Conservation (phyloP, 2,888 invertebrate species). For the Aromia moschata region DNA sequence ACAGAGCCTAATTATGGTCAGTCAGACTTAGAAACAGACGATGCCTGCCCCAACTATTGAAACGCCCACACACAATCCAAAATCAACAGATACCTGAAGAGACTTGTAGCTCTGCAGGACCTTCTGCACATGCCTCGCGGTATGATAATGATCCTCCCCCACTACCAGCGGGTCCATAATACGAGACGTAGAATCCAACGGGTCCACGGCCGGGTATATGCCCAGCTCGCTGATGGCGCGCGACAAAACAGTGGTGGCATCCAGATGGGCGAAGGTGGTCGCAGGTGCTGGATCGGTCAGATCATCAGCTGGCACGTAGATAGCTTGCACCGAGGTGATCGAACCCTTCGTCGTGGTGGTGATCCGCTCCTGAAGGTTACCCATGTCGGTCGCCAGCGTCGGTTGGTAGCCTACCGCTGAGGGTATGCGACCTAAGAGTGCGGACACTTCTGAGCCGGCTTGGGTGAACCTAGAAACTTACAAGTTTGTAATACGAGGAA, state of each 20-base stretch:
- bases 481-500: neutral
- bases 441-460: slow-evolving; percentile 91
- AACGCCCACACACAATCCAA: neutral
- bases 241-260: slow-evolving; percentile 93
- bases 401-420: slow-evolving; percentile 97
- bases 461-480: slow-evolving; percentile 78
- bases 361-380: slow-evolving; percentile 95
- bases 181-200: slow-evolving; percentile 90
- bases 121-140: slow-evolving; percentile 92
- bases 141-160: slow-evolving; percentile 85
- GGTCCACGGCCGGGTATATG: slow-evolving; percentile 94
- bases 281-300: slow-evolving; percentile 95
- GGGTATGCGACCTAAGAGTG: slow-evolving; percentile 91
- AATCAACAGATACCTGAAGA: slow-evolving; percentile 61
- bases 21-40: too few relatives aligned
- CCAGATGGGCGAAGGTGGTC: slow-evolving; percentile 94
- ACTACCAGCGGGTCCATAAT: slow-evolving; percentile 95
- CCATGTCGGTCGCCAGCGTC: slow-evolving; percentile 95
- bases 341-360: slow-evolving; percentile 94
- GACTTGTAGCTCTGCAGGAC: slow-evolving; percentile 79
- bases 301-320: slow-evolving; percentile 94
- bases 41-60: neutral
- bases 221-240: slow-evolving; percentile 93
- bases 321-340: slow-evolving; percentile 91
- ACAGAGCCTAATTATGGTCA: too few relatives aligned